A percentile compares a stretch with the other conserved stretches of the same genome.
These are phyloP conservation scores for Esperia sulphurella DNA, from an alignment of 2,888 invertebrate genomes.

Conservation along the genomic window DNA sequence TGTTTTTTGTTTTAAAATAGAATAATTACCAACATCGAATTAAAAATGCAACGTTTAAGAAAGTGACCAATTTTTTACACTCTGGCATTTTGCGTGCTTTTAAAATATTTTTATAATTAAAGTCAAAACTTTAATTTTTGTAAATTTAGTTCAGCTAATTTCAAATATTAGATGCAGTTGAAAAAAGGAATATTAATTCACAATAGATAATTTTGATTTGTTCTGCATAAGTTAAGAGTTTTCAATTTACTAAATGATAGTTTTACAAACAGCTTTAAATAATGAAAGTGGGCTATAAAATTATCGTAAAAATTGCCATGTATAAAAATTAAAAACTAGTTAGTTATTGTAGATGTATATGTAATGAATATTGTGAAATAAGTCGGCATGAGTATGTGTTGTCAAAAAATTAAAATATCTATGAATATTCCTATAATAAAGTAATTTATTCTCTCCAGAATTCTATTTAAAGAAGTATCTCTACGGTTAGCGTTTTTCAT, in stretches of 20 bases:
- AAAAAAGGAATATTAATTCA: too few species aligned
- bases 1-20: not conserved
- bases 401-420: not conserved
- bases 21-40: too few species aligned
- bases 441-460: constrained; percentile 1
- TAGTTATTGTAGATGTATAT: constrained; percentile 5
- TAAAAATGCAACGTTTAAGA: too few species aligned
- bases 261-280: constrained; percentile 10
- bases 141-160: too few species aligned
- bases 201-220: too few species aligned
- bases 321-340: constrained; percentile 5
- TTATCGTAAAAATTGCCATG: constrained; percentile 6
- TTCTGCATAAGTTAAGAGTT: too few species aligned
- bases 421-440: constrained; percentile 5
- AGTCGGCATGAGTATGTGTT: constrained; percentile 8
- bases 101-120: too few species aligned
- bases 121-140: too few species aligned
- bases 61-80: too few species aligned
- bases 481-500: too few species aligned
- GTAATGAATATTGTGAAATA: not conserved
- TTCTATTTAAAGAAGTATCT: constrained; percentile 1
- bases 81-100: too few species aligned
- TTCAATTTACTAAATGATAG: not conserved
- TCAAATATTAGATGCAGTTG: too few species aligned
- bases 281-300: constrained; percentile 8